A percentile compares a stretch with the other conserved stretches of the same genome.
Conservation (phyloP, 2,797 vertebrate species). For the Forpus xanthops region DNA sequence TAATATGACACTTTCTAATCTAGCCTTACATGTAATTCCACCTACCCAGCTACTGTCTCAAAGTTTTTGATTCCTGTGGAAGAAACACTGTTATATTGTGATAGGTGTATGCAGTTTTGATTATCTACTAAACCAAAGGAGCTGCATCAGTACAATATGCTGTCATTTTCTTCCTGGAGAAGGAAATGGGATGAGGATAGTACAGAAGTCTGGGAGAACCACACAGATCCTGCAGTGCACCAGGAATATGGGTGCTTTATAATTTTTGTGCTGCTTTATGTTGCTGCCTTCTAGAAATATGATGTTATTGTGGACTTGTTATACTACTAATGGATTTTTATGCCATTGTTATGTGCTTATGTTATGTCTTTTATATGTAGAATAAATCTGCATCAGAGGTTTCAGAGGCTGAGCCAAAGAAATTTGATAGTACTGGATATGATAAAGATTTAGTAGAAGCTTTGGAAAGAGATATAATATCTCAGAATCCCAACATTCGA, state of each 20-base stretch:
- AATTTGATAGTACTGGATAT: slow-evolving; percentile 91
- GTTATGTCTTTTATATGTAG: slow-evolving; percentile 36
- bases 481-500: slow-evolving; percentile 94
- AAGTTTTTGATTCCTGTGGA: not conserved
- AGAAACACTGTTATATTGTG: not conserved
- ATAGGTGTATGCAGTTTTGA: not conserved
- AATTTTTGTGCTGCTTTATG: not conserved
- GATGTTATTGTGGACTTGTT: not conserved
- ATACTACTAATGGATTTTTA: too few relatives aligned
- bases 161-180: not conserved
- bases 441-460: slow-evolving; percentile 97
- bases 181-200: not conserved
- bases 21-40: not conserved
- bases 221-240: not conserved
- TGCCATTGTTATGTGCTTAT: not conserved
- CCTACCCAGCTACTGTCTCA: not conserved
- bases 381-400: slow-evolving; percentile 80
- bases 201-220: not conserved
- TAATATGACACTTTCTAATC: not conserved
- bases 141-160: not conserved
- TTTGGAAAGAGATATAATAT: slow-evolving; percentile 97
- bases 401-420: slow-evolving; percentile 89
- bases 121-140: not conserved
- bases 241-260: not conserved
- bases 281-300: not conserved